phyloP scores from a whole-genome alignment of 2,113 vertebrate species.

The Spheniscus mendiculus region DNA sequence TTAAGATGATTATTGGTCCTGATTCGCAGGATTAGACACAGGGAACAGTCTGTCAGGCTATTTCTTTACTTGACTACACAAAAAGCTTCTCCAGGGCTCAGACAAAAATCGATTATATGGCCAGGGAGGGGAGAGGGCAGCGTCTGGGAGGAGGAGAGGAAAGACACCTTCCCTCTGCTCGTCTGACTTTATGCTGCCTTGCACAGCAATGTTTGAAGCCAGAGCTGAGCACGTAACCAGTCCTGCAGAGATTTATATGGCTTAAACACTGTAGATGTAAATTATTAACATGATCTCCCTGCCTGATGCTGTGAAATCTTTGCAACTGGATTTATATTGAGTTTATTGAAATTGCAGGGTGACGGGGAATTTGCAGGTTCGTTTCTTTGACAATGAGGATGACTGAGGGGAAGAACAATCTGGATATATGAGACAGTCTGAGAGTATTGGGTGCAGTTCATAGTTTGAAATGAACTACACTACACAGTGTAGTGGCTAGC shows the following conservation, averaged over 20 bases:
- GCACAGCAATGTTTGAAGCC: background rate
- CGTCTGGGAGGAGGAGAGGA: background rate
- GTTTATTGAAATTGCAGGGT: background rate
- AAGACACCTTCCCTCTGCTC: background rate
- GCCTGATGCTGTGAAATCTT: background rate
- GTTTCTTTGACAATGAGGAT: fast-evolving
- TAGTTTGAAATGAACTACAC: background rate
- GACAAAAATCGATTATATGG: background rate
- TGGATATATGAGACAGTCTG: fast-evolving
- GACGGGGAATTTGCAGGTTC: background rate
- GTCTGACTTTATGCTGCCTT: fast-evolving
- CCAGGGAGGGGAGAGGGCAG: background rate
- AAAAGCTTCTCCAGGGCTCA: background rate
- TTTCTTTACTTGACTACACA: background rate
- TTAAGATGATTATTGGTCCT: conserved; percentile 59
- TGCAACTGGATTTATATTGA: background rate
- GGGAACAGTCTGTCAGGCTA: conserved; percentile 35
- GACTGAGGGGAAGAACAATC: background rate
- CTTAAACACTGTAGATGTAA: background rate
- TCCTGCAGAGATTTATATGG: background rate
- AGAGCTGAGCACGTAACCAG: background rate
- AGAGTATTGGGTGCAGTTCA: background rate
- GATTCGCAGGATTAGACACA: conserved; percentile 46
- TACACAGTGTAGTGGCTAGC: too few relatives aligned
- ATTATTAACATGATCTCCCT: background rate